Conservation (phyloP, 2,113 vertebrate species). For the Oryzias melastigma region DNA sequence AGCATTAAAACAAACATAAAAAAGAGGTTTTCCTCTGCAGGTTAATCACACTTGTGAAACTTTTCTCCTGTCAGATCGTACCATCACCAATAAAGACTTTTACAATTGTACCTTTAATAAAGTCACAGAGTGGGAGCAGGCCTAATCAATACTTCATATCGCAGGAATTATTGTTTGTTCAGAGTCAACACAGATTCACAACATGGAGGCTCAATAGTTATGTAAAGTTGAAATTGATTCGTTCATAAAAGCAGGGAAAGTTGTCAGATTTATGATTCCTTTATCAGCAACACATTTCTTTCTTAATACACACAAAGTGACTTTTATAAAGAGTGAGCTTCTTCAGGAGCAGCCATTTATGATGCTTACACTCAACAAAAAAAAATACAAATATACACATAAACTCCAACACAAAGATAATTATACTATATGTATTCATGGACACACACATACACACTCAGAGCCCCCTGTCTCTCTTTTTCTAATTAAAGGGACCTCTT, state of each 20-base stretch:
- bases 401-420: slow-evolving; percentile 30
- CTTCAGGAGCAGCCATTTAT: slow-evolving; percentile 19
- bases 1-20: not conserved
- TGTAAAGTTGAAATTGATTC: slow-evolving; percentile 68
- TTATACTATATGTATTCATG: slow-evolving; percentile 14
- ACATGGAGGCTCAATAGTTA: slow-evolving; percentile 54
- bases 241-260: slow-evolving; percentile 60
- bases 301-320: slow-evolving; percentile 27
- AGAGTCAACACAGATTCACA: slow-evolving; percentile 59
- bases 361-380: slow-evolving; percentile 30
- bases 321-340: slow-evolving; percentile 32
- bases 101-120: slow-evolving; percentile 66
- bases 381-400: slow-evolving; percentile 33
- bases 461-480: slow-evolving; percentile 83
- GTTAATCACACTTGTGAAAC: slow-evolving; percentile 34
- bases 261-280: slow-evolving; percentile 46
- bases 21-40: slow-evolving; percentile 15
- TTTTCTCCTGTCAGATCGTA: slow-evolving; percentile 52
- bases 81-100: slow-evolving; percentile 64
- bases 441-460: slow-evolving; percentile 6
- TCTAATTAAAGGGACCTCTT: slow-evolving; percentile 96
- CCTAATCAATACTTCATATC: slow-evolving; percentile 74
- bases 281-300: slow-evolving; percentile 22
- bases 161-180: slow-evolving; percentile 67
- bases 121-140: slow-evolving; percentile 48